phyloP scores from a whole-genome alignment of 2,113 vertebrate genomes.

The Dipodomys stephensi region DNA sequence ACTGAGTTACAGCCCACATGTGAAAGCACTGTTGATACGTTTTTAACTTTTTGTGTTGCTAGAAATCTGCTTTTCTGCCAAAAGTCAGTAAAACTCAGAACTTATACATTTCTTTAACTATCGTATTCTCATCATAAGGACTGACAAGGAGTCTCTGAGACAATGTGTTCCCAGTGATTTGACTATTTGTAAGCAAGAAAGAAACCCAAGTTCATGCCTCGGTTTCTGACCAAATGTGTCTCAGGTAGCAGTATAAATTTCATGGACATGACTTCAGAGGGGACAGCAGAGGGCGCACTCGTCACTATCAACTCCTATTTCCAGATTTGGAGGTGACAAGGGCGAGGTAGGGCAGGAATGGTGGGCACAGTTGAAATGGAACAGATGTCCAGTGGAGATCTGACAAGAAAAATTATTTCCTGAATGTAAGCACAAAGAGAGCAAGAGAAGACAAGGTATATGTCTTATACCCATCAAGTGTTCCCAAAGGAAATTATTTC shows the following conservation, averaged over 20 bases:
- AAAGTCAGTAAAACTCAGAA: conserved; percentile 36
- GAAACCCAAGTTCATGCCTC: neutral
- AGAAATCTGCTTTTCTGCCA: conserved; percentile 61
- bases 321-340: conserved; percentile 53
- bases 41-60: conserved; percentile 72
- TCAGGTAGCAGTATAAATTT: neutral
- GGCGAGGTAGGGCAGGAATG: conserved; percentile 47
- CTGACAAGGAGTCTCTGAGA: conserved; percentile 17
- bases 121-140: conserved; percentile 41
- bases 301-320: conserved; percentile 70
- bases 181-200: conserved; percentile 36
- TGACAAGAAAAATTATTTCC: conserved; percentile 23
- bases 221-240: neutral
- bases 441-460: neutral
- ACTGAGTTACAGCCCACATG: conserved; percentile 73
- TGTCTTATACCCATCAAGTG: neutral
- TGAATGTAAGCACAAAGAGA: conserved; percentile 35
- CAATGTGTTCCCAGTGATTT: neutral
- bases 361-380: neutral
- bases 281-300: conserved; percentile 79
- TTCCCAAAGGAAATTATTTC: neutral
- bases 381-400: neutral
- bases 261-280: conserved; percentile 38
- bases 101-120: conserved; percentile 63
- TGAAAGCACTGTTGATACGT: conserved; percentile 82